These are phyloP conservation scores for Oxyscelio sp. DNA, from an alignment of 2,888 invertebrate genomes.

Conservation along the genomic window DNA sequence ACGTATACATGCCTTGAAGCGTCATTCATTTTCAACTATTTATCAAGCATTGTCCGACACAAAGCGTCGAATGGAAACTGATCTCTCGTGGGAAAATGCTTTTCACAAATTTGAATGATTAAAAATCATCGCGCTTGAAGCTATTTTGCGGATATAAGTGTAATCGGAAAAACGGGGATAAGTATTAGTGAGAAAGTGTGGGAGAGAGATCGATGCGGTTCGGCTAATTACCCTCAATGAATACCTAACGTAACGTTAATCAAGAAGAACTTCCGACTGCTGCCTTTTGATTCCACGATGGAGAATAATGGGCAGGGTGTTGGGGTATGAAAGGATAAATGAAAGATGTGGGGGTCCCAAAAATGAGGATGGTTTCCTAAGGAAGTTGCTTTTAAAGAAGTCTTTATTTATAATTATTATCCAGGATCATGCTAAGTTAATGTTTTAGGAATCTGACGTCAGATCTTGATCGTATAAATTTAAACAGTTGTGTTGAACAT, in stretches of 20 bases:
- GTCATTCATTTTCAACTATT: slow-evolving; percentile 52
- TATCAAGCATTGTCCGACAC: slow-evolving; percentile 29
- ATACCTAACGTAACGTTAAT: slow-evolving; percentile 78
- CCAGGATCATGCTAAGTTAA: too few species aligned
- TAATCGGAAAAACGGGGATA: slow-evolving; percentile 44
- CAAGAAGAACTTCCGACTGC: slow-evolving; percentile 69
- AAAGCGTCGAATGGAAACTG: not conserved
- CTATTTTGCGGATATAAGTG: not conserved
- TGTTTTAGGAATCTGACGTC: too few species aligned
- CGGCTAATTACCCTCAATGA: slow-evolving; percentile 79
- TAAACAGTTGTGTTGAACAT: too few species aligned
- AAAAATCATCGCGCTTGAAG: slow-evolving; percentile 24
- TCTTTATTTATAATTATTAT: too few species aligned
- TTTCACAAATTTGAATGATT: slow-evolving; percentile 17
- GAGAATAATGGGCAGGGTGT: slow-evolving; percentile 62
- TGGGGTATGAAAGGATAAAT: slow-evolving; percentile 43
- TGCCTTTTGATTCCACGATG: slow-evolving; percentile 64
- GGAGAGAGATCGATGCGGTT: slow-evolving; percentile 39
- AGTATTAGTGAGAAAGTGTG: slow-evolving; percentile 30
- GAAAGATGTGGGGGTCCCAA: slow-evolving; percentile 31
- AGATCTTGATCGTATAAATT: too few species aligned
- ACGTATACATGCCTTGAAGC: slow-evolving; percentile 23
- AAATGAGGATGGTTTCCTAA: slow-evolving; percentile 24
- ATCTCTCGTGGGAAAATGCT: not conserved
- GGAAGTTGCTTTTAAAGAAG: too few species aligned